Percentiles rank a stretch among this genome's conserved stretches.
Conservation (phyloP, 2,113 vertebrate genomes). For the Poecilia latipinna region DNA sequence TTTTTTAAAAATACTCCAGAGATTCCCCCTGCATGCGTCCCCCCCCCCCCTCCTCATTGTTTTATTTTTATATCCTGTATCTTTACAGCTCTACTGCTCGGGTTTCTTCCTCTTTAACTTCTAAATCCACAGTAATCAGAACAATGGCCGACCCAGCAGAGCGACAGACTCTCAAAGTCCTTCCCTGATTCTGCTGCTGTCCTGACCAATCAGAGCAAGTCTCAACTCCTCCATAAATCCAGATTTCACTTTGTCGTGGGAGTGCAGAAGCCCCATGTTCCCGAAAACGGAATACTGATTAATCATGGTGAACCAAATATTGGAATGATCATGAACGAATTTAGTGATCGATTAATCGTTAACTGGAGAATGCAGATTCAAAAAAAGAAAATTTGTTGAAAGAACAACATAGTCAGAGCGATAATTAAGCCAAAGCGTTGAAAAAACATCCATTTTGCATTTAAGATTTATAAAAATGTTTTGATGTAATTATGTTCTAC, state of each 20-base stretch:
- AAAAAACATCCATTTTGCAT: too few species aligned
- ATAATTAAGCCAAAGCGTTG: too few species aligned
- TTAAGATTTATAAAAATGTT: too few species aligned
- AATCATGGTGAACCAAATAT: too few species aligned
- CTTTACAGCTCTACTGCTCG: background rate
- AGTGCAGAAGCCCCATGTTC: background rate
- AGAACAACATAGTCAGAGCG: too few species aligned
- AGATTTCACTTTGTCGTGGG: conserved; percentile 20
- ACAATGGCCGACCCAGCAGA: background rate
- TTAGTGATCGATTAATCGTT: too few species aligned
- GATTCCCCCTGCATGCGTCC: background rate
- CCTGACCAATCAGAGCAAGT: conserved; percentile 30
- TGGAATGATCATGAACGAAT: too few species aligned
- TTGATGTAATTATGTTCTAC: too few species aligned
- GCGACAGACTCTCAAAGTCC: background rate
- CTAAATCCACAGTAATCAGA: background rate
- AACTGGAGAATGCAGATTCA: too few species aligned
- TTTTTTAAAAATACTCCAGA: background rate
- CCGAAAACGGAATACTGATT: background rate
- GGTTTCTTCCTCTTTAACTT: background rate
- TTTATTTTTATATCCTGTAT: background rate
- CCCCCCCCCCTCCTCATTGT: background rate
- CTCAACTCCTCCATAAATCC: conserved; percentile 41
- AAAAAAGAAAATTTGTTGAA: too few species aligned
- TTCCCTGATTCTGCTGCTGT: conserved; percentile 11